Evolutionary conservation across 2,113 vertebrate genomes (phyloP), one percentile per base, ranked within the genome.

Genomic region (Paramisgurnus dabryanus): DNA sequence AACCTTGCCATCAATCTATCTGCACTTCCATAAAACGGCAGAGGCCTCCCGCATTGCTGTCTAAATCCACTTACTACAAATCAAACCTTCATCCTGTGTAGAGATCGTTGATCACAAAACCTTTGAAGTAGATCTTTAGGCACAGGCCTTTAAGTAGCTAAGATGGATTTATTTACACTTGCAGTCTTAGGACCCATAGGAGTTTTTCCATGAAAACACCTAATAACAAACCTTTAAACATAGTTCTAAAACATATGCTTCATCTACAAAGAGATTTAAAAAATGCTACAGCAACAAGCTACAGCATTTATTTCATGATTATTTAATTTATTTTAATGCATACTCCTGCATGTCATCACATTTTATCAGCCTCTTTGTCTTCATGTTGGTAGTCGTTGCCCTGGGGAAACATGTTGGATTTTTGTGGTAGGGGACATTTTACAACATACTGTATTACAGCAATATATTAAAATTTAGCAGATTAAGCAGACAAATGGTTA

Each of bases 71-170:
- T 70, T 65, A 43, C 27, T 66, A 77, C 67, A 84, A 82, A 80
- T 79, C 80, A 84, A 65, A 78, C 74, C 45, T 74, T 60, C 78
- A 84, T 77, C 64, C 80, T 82, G 66, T 67, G 74, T 49, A 80
- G 39, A 69, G 39, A 27, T 68, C 41, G 8, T 41, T 10, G 13
- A 58, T 17, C 55, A 58, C 57, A 1, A 69, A 10, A 65, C 43
- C 73, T 82, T 79, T 82, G 71, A 87, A 67, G 70, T 67, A 17
- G 50, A 74, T 78, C 60, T 82, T 47, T 82, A 60, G 41, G 60
- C 83, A 65, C 58, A 61, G 49, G 39, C 40, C 77, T 72, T 63
- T 77, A 65, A 61, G 63, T 72, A 55, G 67, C 50, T 75, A 53
- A 2, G 72, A 77, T 67, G 43, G 67, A 80, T 81, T 80, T 58